These are phyloP conservation scores for Vulpes vulpes DNA, from an alignment of 2,113 vertebrate genomes.

Conservation along the genomic window DNA sequence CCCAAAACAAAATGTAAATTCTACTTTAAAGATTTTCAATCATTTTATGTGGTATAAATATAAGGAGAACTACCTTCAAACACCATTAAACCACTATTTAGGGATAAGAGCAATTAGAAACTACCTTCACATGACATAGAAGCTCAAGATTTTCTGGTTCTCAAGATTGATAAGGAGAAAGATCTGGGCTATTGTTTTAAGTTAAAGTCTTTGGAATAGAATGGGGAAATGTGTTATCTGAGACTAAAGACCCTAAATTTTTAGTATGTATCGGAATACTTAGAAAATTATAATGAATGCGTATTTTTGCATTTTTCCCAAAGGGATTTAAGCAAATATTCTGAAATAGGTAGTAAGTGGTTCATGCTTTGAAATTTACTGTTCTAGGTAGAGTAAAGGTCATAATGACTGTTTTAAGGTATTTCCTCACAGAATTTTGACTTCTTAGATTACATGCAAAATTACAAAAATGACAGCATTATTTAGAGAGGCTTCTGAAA, in stretches of 20 bases:
- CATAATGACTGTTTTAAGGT: not conserved
- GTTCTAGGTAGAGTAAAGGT: not conserved
- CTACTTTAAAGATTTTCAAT: not conserved
- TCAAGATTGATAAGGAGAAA: not conserved
- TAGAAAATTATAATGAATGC: not conserved
- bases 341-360: not conserved
- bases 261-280: not conserved
- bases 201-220: not conserved
- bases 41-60: not conserved
- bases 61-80: not conserved
- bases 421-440: not conserved
- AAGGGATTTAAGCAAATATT: not conserved
- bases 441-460: not conserved
- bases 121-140: not conserved
- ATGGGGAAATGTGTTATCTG: not conserved
- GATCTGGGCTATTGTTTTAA: not conserved
- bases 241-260: not conserved
- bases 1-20: not conserved
- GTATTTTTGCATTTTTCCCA: not conserved
- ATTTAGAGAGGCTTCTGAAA: not conserved
- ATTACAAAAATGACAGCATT: not conserved
- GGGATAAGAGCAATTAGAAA: not conserved
- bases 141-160: not conserved
- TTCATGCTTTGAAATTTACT: not conserved
- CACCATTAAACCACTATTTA: not conserved